These are phyloP conservation scores for Synanthedon tipuliformis DNA, from an alignment of 2,888 invertebrate genomes.

Conservation along the genomic window DNA sequence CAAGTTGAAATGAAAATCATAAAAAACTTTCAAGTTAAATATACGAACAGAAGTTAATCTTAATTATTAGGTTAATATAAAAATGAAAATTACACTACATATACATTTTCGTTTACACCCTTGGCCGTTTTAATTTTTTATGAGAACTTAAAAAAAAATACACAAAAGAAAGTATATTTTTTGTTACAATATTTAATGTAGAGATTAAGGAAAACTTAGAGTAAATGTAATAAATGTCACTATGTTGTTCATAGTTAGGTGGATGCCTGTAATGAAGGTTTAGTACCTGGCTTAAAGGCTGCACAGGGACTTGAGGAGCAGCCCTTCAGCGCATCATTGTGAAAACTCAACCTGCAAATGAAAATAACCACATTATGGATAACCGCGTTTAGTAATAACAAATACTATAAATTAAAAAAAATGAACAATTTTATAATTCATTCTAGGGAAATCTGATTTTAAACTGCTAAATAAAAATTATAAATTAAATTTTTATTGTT, in stretches of 20 bases:
- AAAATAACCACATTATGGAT: conserved; percentile 5
- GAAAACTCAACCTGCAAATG: conserved; percentile 42
- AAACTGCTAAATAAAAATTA: no score
- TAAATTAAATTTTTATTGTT: no score
- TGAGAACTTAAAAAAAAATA: conserved; percentile 6
- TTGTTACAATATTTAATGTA: conserved; percentile 23
- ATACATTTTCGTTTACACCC: conserved; percentile 6
- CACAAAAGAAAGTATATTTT: conserved; percentile 11
- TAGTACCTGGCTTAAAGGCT: conserved; percentile 62
- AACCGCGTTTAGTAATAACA: no score
- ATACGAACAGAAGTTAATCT: no score
- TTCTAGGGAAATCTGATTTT: no score
- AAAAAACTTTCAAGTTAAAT: conserved; percentile 2
- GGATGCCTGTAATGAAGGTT: conserved; percentile 40
- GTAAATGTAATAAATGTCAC: conserved; percentile 52
- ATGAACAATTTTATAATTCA: no score
- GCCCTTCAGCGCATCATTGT: conserved; percentile 36
- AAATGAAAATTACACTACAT: conserved; percentile 4
- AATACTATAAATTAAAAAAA: no score
- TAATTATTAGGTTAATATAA: no score
- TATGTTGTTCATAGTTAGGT: conserved; percentile 61
- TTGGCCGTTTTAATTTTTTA: no score
- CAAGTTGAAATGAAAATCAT: conserved; percentile 6
- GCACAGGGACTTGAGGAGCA: conserved; percentile 30
- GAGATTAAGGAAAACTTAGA: conserved; percentile 28